Base-by-base conservation (phyloP, 2,888 invertebrate species). In the Alsophila aescularia region DNA sequence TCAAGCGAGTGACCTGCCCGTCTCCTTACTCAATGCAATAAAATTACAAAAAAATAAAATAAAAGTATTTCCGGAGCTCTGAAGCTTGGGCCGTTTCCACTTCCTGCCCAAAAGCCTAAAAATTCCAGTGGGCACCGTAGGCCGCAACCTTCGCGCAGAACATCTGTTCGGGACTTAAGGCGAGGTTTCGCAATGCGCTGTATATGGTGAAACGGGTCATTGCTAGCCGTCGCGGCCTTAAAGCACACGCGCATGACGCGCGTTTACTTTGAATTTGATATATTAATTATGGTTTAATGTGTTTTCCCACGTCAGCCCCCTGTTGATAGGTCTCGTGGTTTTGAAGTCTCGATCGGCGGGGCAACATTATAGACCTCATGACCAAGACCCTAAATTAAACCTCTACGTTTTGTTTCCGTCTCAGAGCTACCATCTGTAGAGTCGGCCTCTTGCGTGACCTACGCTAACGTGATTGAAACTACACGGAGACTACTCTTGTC, bases 191-290 rank as follows among this genome's bases (percentile, higher is more conserved):
- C 83, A 85, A 85, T 66, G 51, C 67, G 65, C 64, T 79, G 73
- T 82, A 85, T 81, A 86, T 73, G 86, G 87, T 63, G 72, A 86
- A 82, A 76, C 81, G 73, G 87, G 86, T 86, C 87, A 86, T 80
- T 85, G 86, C 83, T 77, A 77, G 70, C 68, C 63, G 73, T 68
- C 73, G 64, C 79, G 83, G 75, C 86, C 86, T 85, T 79, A 81
- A 62, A n/a, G n/a, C n/a, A 36, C 53, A 27, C 13, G 35, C 51
- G 36, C 64, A 59, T 60, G 35, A 35, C 31, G 45, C 53, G 43
- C 52, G 57, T 53, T 58, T 61, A 58, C 59, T 58, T 62, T 63
- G 63, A 50, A 57, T 62, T 57, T 52, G 39, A 54, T 55, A 36
- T 48, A 48, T 54, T 48, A 51, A 52, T 52, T 42, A 58, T 32